Conservation (phyloP, 2,113 vertebrate genomes). For the Tetrao urogallus region DNA sequence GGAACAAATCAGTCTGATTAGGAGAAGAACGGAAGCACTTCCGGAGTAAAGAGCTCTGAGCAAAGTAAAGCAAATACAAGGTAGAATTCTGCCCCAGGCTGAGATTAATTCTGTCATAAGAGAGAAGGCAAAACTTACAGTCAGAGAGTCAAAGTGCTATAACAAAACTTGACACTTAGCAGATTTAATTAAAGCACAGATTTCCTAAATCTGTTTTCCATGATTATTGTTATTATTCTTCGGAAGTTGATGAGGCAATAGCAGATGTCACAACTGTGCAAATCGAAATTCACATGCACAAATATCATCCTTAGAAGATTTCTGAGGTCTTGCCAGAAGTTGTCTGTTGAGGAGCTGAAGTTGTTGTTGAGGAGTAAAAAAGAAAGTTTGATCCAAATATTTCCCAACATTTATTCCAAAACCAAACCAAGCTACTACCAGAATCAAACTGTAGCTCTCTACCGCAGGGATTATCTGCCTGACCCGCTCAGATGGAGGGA, state of each 20-base stretch:
- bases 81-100: constrained; percentile 20
- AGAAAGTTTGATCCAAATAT: neutral
- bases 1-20: constrained; percentile 22
- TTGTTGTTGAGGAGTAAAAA: neutral
- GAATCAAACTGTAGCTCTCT: neutral
- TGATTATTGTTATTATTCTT: constrained; percentile 62
- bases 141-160: neutral
- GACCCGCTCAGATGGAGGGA: neutral
- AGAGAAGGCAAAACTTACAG: constrained; percentile 13
- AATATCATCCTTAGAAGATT: constrained; percentile 33
- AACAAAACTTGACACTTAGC: constrained; percentile 42
- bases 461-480: neutral
- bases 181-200: constrained; percentile 66
- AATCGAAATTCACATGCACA: constrained; percentile 46
- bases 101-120: constrained; percentile 27
- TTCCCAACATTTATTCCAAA: neutral
- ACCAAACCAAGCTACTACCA: neutral
- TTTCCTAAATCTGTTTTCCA: constrained; percentile 66
- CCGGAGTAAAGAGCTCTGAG: constrained; percentile 5
- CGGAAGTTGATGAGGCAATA: constrained; percentile 58
- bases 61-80: constrained; percentile 13
- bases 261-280: constrained; percentile 55
- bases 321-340: constrained; percentile 14
- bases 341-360: neutral
- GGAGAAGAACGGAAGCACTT: constrained; percentile 21